Evolutionary conservation across 2,797 vertebrate species (phyloP).

Genomic region (Silurus lanzhouensis): DNA sequence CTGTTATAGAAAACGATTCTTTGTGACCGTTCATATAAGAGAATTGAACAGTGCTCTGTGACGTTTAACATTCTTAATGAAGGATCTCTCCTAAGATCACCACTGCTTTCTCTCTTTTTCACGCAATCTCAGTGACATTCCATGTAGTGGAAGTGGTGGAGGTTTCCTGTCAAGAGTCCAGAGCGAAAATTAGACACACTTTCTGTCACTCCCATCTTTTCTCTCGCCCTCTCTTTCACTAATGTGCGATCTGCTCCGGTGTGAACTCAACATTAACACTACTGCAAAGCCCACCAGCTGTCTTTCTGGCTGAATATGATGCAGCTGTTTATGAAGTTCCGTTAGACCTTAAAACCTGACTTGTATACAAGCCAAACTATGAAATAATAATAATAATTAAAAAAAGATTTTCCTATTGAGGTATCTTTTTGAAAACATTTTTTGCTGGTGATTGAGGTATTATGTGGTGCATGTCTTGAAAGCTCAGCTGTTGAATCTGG

Average conservation of each 20-base stretch:
- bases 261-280: constrained; percentile 46
- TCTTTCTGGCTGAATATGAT: constrained; percentile 40
- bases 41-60: background rate
- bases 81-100: background rate
- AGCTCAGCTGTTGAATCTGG: constrained; percentile 57
- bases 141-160: constrained; percentile 22
- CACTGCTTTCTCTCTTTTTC: constrained; percentile 18
- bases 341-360: constrained; percentile 27
- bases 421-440: constrained; percentile 17
- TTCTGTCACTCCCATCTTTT: background rate
- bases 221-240: background rate
- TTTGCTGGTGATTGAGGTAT: constrained; percentile 5
- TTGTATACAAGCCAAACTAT: constrained; percentile 12
- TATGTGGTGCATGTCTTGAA: constrained; percentile 53
- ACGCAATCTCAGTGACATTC: constrained; percentile 28
- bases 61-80: background rate
- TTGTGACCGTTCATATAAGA: background rate
- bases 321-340: constrained; percentile 50
- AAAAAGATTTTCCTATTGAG: constrained; percentile 20
- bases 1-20: background rate
- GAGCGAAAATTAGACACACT: constrained; percentile 43
- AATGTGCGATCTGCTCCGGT: constrained; percentile 40
- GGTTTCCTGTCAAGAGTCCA: constrained; percentile 39
- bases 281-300: constrained; percentile 52
- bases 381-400: background rate